Percentiles rank a stretch among this genome's conserved stretches.
These are phyloP conservation scores for Pitta sordida DNA, from an alignment of 2,113 vertebrate genomes.

Conservation along the genomic window DNA sequence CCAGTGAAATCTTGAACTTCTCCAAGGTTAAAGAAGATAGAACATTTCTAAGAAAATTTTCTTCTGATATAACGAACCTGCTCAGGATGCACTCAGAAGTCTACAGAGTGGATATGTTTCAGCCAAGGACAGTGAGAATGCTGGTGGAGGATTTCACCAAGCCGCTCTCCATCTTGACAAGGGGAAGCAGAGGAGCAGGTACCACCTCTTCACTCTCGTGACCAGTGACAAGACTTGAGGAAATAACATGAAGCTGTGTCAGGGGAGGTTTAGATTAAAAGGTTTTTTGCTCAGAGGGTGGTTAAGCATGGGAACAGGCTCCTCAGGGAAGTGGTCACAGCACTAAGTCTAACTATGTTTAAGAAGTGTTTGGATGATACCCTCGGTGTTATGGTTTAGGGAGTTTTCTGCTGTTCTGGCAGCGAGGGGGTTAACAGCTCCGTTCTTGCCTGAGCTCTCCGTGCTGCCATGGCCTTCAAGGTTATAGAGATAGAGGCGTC, in stretches of 20 bases:
- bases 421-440: too few relatives aligned
- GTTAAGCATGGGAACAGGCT: neutral
- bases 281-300: neutral
- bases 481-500: too few relatives aligned
- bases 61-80: neutral
- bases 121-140: neutral
- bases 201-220: neutral
- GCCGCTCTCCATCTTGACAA: neutral
- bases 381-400: too few relatives aligned
- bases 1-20: neutral
- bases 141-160: neutral
- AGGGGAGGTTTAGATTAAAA: neutral
- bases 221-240: rapidly evolving
- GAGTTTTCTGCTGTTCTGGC: too few relatives aligned
- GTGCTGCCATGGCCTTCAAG: too few relatives aligned
- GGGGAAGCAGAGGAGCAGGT: neutral
- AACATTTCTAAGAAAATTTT: neutral
- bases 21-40: neutral
- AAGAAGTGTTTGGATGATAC: neutral
- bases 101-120: rapidly evolving
- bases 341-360: neutral
- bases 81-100: neutral
- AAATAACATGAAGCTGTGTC: neutral
- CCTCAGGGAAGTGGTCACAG: neutral
- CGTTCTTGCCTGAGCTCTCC: too few relatives aligned